These are phyloP conservation scores for Scyliorhinus canicula DNA, from an alignment of 2,797 vertebrate species.

Conservation along the genomic window DNA sequence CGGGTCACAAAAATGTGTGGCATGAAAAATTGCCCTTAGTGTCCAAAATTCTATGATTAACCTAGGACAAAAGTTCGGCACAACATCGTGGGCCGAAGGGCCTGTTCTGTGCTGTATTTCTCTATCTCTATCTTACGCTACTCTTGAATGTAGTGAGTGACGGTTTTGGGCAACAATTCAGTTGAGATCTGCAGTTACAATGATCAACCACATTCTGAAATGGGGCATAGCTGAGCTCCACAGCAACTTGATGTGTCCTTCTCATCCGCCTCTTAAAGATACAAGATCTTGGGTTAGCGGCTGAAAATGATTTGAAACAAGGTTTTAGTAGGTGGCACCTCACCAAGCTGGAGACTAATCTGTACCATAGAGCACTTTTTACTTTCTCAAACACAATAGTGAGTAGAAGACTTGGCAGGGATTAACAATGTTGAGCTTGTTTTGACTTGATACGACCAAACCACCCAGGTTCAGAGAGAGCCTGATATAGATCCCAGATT, in stretches of 20 bases:
- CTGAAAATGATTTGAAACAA: not conserved
- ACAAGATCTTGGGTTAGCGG: not conserved
- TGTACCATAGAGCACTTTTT: not conserved
- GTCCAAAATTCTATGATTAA: too few species aligned
- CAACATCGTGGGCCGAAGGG: too few species aligned
- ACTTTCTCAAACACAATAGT: conserved; percentile 5
- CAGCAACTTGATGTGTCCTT: not conserved
- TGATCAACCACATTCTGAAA: not conserved
- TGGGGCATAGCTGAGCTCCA: not conserved
- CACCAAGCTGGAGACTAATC: not conserved
- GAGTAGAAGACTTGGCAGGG: conserved; percentile 10
- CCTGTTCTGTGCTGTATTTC: too few species aligned
- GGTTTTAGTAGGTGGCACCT: not conserved
- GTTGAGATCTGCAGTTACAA: not conserved
- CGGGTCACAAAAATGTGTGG: not conserved
- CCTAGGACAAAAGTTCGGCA: too few species aligned
- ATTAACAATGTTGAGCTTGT: conserved; percentile 25
- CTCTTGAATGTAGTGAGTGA: not conserved
- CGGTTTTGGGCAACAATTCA: not conserved
- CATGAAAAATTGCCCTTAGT: too few species aligned
- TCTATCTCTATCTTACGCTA: not conserved
- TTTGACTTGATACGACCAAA: conserved; percentile 9
- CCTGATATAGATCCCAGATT: not conserved
- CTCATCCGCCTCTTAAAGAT: not conserved
- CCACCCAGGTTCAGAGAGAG: conserved; percentile 6